phyloP scores from a whole-genome alignment of 2,797 vertebrate genomes.

The Buceros bicornis region DNA sequence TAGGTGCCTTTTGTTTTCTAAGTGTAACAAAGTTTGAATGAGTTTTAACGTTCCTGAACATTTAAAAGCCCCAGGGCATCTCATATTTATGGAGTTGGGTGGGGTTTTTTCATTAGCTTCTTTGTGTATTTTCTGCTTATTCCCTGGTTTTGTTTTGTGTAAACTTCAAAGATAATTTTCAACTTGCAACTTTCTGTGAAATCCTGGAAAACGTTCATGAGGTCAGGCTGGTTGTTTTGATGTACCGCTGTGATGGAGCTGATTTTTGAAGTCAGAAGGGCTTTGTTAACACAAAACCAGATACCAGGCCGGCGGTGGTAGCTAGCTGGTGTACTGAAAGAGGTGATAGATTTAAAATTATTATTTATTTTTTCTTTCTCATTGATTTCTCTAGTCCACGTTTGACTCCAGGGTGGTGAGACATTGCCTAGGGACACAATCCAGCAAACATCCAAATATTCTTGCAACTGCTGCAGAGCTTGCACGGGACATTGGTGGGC shows the following conservation, averaged over 20 bases:
- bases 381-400: background rate
- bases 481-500: rapidly evolving
- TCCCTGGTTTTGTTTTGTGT: background rate
- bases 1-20: background rate
- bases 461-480: background rate
- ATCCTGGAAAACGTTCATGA: background rate
- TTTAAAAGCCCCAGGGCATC: background rate
- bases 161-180: background rate
- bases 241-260: background rate
- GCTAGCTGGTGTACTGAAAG: background rate
- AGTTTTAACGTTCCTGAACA: background rate
- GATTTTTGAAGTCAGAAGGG: background rate
- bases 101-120: background rate
- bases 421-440: background rate
- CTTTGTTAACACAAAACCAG: background rate
- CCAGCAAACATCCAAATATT: background rate
- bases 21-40: background rate
- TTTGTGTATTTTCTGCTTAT: background rate
- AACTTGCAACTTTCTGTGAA: background rate
- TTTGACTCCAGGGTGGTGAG: background rate
- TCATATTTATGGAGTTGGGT: background rate
- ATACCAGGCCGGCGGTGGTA: background rate
- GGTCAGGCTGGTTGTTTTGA: background rate
- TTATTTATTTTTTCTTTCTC: background rate
- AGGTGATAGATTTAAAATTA: background rate